Conservation (phyloP, 1,140 invertebrate genomes). For the Drosophila nikananu region DNA sequence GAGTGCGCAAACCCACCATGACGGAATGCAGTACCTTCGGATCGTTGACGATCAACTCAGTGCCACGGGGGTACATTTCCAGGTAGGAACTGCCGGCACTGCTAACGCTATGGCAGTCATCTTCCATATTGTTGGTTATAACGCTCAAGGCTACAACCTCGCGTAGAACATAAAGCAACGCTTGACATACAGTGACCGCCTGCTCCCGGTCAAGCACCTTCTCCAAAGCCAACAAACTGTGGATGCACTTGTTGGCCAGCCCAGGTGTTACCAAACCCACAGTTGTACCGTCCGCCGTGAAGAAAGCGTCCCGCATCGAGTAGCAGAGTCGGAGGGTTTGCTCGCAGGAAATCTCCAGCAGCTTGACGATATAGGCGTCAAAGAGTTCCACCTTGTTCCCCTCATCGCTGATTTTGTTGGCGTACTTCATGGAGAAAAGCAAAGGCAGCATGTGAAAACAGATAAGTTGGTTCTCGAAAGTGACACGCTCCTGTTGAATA, state of each 20-base stretch:
- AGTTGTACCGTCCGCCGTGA: constrained; percentile 47
- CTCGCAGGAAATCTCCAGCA: constrained; percentile 88
- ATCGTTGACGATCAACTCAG: constrained; percentile 63
- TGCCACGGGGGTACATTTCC: constrained; percentile 60
- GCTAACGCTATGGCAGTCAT: constrained; percentile 82
- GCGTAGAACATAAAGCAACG: constrained; percentile 88
- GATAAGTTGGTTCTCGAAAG: constrained; percentile 87
- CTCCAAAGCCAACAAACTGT: constrained; percentile 87
- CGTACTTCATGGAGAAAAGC: constrained; percentile 86
- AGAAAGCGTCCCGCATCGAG: constrained; percentile 85
- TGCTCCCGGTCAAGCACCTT: constrained; percentile 87
- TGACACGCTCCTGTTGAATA: constrained; percentile 79
- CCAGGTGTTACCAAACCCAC: constrained; percentile 86
- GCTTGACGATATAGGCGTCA: constrained; percentile 88
- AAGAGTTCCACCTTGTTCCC: constrained; percentile 86
- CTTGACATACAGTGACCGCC: constrained; percentile 90
- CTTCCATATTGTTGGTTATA: constrained; percentile 23
- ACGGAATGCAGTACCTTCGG: constrained; percentile 87
- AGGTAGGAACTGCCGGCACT: constrained; percentile 73
- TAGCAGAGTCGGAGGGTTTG: constrained; percentile 88
- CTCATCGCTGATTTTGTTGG: constrained; percentile 46
- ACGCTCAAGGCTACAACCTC: constrained; percentile 86
- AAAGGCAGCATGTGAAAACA: constrained; percentile 88
- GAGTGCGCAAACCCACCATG: constrained; percentile 87
- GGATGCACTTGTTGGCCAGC: constrained; percentile 88